Evolutionary conservation across 2,888 invertebrate species (phyloP).

Genomic region (Chalcis sispes): DNA sequence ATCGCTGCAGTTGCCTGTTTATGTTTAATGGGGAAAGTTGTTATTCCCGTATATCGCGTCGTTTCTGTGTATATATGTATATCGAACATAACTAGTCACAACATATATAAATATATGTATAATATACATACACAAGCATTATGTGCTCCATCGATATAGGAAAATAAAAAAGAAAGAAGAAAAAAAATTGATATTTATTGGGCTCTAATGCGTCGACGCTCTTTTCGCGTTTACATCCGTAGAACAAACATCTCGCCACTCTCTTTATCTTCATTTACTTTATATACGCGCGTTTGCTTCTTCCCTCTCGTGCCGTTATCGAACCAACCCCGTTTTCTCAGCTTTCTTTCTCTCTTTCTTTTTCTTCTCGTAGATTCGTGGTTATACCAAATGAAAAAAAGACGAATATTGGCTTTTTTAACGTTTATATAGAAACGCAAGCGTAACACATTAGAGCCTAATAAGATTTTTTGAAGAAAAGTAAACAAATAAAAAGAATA

Average conservation of each 20-base stretch:
- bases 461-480: constrained; percentile 63
- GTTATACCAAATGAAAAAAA: background rate
- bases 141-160: constrained; percentile 73
- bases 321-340: background rate
- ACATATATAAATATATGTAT: constrained; percentile 73
- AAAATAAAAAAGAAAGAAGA: constrained; percentile 61
- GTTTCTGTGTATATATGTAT: constrained; percentile 56
- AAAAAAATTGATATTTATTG: constrained; percentile 62
- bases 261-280: constrained; percentile 33
- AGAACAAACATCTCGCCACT: background rate
- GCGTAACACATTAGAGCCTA: constrained; percentile 67
- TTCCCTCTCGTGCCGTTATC: background rate
- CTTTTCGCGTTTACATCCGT: background rate
- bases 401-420: background rate
- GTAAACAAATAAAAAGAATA: too few species aligned
- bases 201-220: constrained; percentile 67
- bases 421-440: too few species aligned
- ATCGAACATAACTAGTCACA: constrained; percentile 73
- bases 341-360: background rate
- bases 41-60: constrained; percentile 49
- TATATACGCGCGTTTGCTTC: background rate
- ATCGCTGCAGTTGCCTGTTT: constrained; percentile 66
- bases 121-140: constrained; percentile 76
- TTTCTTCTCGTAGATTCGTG: background rate
- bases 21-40: constrained; percentile 59